Evolutionary conservation across 2,797 vertebrate species (phyloP).

Genomic region (Carduelis carduelis): DNA sequence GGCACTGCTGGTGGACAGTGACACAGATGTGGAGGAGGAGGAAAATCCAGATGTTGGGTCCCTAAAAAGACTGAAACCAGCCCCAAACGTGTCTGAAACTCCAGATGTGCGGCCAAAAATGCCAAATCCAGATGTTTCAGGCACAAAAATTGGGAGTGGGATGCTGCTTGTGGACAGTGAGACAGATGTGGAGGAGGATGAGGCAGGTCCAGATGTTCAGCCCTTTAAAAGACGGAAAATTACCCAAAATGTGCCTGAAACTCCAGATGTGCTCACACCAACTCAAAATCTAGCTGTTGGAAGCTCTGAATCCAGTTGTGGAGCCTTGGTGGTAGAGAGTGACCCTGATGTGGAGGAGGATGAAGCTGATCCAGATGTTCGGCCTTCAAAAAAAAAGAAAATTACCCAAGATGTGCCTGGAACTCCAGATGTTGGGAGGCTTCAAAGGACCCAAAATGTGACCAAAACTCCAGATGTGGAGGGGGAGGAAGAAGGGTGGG

Average conservation of each 20-base stretch:
- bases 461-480: neutral
- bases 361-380: neutral
- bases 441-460: neutral
- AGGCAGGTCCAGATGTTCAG: fast-evolving
- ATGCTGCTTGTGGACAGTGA: fast-evolving
- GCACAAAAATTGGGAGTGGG: fast-evolving
- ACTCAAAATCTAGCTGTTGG: neutral
- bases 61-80: fast-evolving
- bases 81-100: neutral
- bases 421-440: neutral
- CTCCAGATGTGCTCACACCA: neutral
- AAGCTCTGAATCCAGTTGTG: neutral
- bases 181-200: neutral
- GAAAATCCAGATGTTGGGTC: neutral
- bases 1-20: neutral
- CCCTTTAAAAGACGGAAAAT: neutral
- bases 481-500: neutral
- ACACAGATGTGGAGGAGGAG: neutral
- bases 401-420: neutral
- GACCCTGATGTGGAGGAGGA: too few species aligned
- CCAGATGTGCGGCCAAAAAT: neutral
- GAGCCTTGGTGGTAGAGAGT: neutral
- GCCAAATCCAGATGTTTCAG: neutral
- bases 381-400: neutral
- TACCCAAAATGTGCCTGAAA: fast-evolving